Evolutionary conservation across 2,113 vertebrate species (phyloP).

Genomic region (Anarhynchus alexandrinus): DNA sequence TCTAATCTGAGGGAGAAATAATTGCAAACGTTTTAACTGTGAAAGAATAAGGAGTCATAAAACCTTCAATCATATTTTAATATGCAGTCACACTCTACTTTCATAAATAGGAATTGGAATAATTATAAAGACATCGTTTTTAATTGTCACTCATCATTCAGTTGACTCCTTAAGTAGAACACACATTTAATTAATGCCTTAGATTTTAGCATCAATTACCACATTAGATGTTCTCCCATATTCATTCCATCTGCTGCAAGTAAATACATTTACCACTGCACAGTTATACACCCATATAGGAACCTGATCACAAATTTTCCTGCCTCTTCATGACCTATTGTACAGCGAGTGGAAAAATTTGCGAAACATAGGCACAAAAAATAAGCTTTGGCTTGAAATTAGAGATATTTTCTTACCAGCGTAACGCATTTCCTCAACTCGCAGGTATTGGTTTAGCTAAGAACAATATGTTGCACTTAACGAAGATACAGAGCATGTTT

Average conservation of each 20-base stretch:
- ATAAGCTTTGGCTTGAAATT: not conserved
- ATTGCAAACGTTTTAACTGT: conserved; percentile 62
- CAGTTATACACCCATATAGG: not conserved
- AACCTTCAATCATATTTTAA: conserved; percentile 66
- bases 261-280: conserved; percentile 45
- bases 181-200: conserved; percentile 66
- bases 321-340: not conserved
- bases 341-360: not conserved
- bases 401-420: not conserved
- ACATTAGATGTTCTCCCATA: conserved; percentile 50
- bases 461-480: not conserved
- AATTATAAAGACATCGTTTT: conserved; percentile 63
- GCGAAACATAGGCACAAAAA: not conserved
- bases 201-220: conserved; percentile 41
- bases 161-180: conserved; percentile 44
- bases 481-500: not conserved
- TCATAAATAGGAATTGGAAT: conserved; percentile 62
- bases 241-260: conserved; percentile 58
- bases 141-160: conserved; percentile 60
- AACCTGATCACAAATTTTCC: conserved; percentile 15
- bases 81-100: conserved; percentile 56
- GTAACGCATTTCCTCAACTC: not conserved
- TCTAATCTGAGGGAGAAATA: conserved; percentile 57
- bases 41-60: conserved; percentile 58
- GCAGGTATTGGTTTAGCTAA: not conserved